Conservation (phyloP, 2,888 invertebrate genomes). For the Nowickia ferox region DNA sequence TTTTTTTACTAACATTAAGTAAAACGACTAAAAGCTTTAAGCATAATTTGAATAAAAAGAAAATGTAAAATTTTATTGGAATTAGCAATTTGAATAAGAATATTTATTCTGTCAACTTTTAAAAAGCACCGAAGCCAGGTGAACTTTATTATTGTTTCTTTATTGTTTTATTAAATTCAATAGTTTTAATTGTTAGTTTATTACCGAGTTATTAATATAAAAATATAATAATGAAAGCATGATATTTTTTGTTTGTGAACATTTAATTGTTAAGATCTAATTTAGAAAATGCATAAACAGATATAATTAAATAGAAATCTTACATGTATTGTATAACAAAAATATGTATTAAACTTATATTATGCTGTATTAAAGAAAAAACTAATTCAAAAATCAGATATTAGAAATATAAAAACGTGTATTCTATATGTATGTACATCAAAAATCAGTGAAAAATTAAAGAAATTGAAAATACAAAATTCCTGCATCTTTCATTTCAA, state of each 20-base stretch:
- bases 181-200: slow-evolving; percentile 9
- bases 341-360: slow-evolving; percentile 27
- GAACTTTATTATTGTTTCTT: slow-evolving; percentile 7
- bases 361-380: slow-evolving; percentile 44
- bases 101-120: not conserved
- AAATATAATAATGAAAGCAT: slow-evolving; percentile 32
- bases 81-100: slow-evolving; percentile 4
- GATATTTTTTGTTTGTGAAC: slow-evolving; percentile 52
- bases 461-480: slow-evolving; percentile 42
- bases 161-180: slow-evolving; percentile 6
- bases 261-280: slow-evolving; percentile 51
- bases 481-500: not conserved
- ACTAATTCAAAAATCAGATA: slow-evolving; percentile 46
- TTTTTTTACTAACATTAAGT: slow-evolving; percentile 27
- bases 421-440: slow-evolving; percentile 58
- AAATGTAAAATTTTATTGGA: slow-evolving; percentile 47
- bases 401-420: slow-evolving; percentile 51
- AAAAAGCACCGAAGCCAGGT: not conserved
- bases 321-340: not conserved
- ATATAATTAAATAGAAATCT: not conserved
- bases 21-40: slow-evolving; percentile 62
- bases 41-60: slow-evolving; percentile 41
- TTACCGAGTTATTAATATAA: slow-evolving; percentile 11
- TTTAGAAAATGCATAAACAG: not conserved
- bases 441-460: slow-evolving; percentile 52